Conservation (phyloP, 1,140 invertebrate genomes). For the Rhizoglyphus robini region DNA sequence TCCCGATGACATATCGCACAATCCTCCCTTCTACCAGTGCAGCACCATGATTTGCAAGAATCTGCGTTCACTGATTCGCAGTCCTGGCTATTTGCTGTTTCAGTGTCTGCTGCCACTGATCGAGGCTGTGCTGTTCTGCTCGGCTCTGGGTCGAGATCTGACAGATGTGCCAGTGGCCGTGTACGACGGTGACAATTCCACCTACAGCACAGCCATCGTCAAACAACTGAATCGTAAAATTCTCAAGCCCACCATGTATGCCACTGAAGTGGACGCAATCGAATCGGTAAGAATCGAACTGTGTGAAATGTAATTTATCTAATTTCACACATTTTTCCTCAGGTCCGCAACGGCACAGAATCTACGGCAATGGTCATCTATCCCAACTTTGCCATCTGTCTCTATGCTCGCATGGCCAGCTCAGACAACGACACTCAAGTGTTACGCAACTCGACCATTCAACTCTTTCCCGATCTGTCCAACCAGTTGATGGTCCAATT, state of each 20-base stretch:
- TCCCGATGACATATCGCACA: too few species aligned
- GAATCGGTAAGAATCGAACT: slow-evolving; percentile 18
- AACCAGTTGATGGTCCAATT: slow-evolving; percentile 27
- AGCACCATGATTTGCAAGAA: not conserved
- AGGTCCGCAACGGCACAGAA: slow-evolving; percentile 18
- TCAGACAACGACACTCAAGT: slow-evolving; percentile 14
- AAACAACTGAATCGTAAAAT: not conserved
- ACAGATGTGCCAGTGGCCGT: slow-evolving; percentile 63
- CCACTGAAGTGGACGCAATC: not conserved
- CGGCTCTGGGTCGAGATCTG: slow-evolving; percentile 79
- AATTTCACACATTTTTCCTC: too few species aligned
- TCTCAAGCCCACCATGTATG: not conserved
- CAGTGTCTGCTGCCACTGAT: slow-evolving; percentile 77
- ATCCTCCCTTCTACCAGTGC: too few species aligned
- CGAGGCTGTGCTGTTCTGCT: slow-evolving; percentile 80
- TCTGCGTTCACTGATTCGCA: slow-evolving; percentile 22
- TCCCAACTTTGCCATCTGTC: slow-evolving; percentile 19
- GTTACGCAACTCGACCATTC: slow-evolving; percentile 27
- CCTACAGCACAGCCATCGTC: not conserved
- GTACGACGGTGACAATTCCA: slow-evolving; percentile 42
- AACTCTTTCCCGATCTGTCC: slow-evolving; percentile 31
- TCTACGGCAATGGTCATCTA: slow-evolving; percentile 21
- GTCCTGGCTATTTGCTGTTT: slow-evolving; percentile 40
- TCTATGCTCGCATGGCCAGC: slow-evolving; percentile 15
- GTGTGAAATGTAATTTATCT: too few species aligned